Evolutionary conservation across 1,140 invertebrate species (phyloP).

Genomic region (Cyclina sinensis): DNA sequence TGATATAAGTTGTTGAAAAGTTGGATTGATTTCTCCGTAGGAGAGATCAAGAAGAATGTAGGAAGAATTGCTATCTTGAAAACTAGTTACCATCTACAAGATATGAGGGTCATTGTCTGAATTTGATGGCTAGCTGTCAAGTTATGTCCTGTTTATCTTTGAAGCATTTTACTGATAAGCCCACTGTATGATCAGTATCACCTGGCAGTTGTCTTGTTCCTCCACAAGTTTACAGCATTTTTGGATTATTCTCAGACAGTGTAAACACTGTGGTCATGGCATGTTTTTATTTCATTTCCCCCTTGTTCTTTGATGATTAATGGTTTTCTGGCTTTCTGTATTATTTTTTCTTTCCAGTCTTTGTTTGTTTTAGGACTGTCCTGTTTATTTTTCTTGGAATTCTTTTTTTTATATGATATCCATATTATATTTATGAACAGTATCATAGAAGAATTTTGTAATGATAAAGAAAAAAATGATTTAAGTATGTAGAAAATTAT

Average conservation of each 20-base stretch:
- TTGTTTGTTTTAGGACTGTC: not conserved
- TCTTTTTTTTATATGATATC: not conserved
- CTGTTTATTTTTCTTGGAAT: slow-evolving; percentile 16
- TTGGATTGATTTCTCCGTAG: too few species aligned
- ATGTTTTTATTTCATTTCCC: slow-evolving; percentile 7
- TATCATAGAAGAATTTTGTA: too few species aligned
- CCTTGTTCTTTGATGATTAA: not conserved
- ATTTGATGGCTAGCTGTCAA: slow-evolving; percentile 8
- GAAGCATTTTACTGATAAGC: not conserved
- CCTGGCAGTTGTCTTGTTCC: not conserved
- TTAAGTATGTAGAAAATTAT: too few species aligned
- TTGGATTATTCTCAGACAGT: not conserved
- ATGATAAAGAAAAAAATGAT: too few species aligned
- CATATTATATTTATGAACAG: too few species aligned
- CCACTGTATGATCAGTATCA: not conserved
- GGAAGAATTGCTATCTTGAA: too few species aligned
- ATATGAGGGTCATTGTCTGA: slow-evolving; percentile 27
- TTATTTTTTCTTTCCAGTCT: not conserved
- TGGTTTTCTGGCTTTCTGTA: not conserved
- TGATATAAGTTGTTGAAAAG: too few species aligned
- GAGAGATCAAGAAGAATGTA: too few species aligned
- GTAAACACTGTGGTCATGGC: slow-evolving; percentile 23
- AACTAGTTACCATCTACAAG: not conserved
- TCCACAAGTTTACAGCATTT: not conserved
- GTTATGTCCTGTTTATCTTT: slow-evolving; percentile 7